These are phyloP conservation scores for Perccottus glenii DNA, from an alignment of 2,113 vertebrate genomes.

Conservation along the genomic window DNA sequence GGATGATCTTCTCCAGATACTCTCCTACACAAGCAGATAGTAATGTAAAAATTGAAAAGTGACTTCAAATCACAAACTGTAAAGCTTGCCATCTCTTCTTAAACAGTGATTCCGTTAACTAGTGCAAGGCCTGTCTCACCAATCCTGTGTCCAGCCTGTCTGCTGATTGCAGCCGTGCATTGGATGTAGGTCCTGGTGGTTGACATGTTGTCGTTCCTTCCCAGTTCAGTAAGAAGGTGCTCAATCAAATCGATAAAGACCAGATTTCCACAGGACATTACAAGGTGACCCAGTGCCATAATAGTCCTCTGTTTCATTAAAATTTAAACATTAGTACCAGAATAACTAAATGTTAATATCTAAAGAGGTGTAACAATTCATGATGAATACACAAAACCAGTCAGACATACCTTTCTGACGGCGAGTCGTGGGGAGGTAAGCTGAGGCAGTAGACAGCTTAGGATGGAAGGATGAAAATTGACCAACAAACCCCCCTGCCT, in stretches of 20 bases:
- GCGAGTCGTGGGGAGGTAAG: constrained; percentile 97
- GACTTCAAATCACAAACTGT: not conserved
- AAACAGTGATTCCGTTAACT: too few relatives aligned
- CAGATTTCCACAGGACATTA: constrained; percentile 98
- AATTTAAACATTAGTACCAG: too few relatives aligned
- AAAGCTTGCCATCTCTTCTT: not conserved
- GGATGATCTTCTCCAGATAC: constrained; percentile 99
- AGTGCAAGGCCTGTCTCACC: constrained; percentile 79
- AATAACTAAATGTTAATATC: not conserved
- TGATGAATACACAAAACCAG: not conserved
- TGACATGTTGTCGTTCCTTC: constrained; percentile 98
- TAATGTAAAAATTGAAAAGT: not conserved
- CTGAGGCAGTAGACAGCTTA: constrained; percentile 97
- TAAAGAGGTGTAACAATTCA: not conserved
- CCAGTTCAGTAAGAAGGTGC: constrained; percentile 94
- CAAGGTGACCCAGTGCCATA: constrained; percentile 97
- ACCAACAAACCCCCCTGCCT: constrained; percentile 98
- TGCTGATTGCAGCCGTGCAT: constrained; percentile 98
- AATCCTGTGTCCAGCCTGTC: constrained; percentile 97
- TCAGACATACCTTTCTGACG: constrained; percentile 84
- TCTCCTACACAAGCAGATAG: constrained; percentile 81
- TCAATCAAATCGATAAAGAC: constrained; percentile 99
- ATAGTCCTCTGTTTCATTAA: constrained; percentile 86
- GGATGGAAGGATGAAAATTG: constrained; percentile 99
- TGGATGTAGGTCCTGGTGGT: constrained; percentile 99